A percentile compares a stretch with the other conserved stretches of the same genome.
Evolutionary conservation across 2,797 vertebrate species (phyloP).

Genomic region (Chiroxiphia lanceolata): DNA sequence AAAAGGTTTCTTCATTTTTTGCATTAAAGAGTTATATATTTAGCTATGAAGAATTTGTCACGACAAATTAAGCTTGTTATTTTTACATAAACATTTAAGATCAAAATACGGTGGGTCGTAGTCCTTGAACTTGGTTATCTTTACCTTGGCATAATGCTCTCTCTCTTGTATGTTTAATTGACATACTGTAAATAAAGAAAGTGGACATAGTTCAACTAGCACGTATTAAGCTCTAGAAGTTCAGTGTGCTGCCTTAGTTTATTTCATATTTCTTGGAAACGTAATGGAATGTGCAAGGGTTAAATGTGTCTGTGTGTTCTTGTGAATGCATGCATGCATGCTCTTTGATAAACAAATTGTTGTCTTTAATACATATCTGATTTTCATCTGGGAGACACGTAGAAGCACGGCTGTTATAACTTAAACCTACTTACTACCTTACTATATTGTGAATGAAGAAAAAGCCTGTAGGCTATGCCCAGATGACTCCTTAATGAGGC

Average conservation of each 20-base stretch:
- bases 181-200: background rate
- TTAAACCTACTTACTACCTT: background rate
- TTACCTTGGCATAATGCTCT: background rate
- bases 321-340: background rate
- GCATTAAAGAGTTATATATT: background rate
- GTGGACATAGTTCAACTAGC: background rate
- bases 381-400: background rate
- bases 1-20: background rate
- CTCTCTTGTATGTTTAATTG: background rate
- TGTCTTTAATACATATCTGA: background rate
- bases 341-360: background rate
- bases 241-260: background rate
- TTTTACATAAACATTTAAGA: background rate
- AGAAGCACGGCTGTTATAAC: background rate
- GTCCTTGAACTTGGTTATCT: background rate
- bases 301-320: background rate
- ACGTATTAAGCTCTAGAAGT: background rate
- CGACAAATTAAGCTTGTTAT: background rate
- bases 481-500: background rate
- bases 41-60: background rate
- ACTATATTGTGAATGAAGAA: background rate
- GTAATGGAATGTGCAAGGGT: background rate
- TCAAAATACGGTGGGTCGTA: background rate
- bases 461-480: background rate
- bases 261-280: background rate